phyloP scores from a whole-genome alignment of 2,113 vertebrate genomes.

The Colaptes auratus region DNA sequence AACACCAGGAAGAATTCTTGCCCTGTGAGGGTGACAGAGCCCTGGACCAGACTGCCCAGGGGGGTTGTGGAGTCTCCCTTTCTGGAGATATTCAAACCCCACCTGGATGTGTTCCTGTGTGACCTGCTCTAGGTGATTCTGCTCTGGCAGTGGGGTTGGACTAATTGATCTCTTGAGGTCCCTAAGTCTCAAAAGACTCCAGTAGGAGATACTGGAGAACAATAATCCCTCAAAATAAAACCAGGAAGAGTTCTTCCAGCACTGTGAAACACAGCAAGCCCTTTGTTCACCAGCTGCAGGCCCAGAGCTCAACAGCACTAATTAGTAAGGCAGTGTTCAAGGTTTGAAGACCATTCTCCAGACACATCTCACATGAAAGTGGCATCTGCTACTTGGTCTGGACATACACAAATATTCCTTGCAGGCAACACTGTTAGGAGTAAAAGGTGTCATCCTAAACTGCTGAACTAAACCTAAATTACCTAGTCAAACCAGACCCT shows the following conservation, averaged over 20 bases:
- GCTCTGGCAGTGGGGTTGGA: too few species aligned
- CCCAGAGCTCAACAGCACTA: not conserved
- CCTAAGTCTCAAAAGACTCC: not conserved
- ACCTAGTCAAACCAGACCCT: not conserved
- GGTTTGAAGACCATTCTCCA: not conserved
- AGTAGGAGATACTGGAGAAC: not conserved
- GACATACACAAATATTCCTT: not conserved
- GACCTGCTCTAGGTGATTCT: too few species aligned
- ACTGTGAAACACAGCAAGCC: accelerated
- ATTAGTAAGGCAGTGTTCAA: not conserved
- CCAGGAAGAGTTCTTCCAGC: not conserved
- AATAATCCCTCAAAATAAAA: not conserved
- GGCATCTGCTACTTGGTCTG: not conserved
- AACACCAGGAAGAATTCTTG: too few species aligned
- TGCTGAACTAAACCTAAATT: not conserved
- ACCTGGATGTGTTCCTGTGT: too few species aligned
- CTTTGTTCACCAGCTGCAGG: not conserved
- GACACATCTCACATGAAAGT: not conserved
- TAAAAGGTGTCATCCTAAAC: not conserved
- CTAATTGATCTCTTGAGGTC: too few species aligned
- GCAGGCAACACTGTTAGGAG: not conserved
- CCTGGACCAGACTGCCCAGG: too few species aligned
- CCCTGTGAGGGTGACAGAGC: too few species aligned
- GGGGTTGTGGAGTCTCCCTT: too few species aligned
- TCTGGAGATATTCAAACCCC: too few species aligned